phyloP scores from a whole-genome alignment of 2,888 invertebrate genomes.

The Hemistola chrysoprasaria region DNA sequence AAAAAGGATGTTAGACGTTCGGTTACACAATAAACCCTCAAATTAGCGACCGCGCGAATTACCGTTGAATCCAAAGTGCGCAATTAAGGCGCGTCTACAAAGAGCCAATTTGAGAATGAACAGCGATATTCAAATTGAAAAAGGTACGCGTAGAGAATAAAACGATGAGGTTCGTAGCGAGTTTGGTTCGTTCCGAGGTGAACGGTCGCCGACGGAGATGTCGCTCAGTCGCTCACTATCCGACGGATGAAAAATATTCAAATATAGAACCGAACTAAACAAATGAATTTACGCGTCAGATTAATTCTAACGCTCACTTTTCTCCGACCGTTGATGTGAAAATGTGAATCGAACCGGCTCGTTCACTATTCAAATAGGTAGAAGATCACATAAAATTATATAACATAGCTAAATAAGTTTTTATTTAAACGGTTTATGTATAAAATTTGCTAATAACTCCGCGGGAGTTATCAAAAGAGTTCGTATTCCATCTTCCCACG shows the following conservation, averaged over 20 bases:
- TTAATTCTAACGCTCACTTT: constrained; percentile 3
- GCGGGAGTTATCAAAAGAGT: constrained; percentile 18
- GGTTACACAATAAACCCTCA: constrained; percentile 71
- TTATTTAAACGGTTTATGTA: constrained; percentile 17
- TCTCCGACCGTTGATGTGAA: constrained; percentile 4
- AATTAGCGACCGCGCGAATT: constrained; percentile 76
- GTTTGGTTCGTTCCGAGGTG: constrained; percentile 1
- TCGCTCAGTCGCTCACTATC: no score
- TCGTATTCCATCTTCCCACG: constrained; percentile 22
- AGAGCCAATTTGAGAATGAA: constrained; percentile 76
- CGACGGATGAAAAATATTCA: no score
- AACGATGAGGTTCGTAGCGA: constrained; percentile 53
- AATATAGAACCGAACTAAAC: no score
- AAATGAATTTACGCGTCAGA: no score
- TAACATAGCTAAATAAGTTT: constrained; percentile 13
- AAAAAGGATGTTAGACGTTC: constrained; percentile 67
- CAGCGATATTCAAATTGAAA: constrained; percentile 80
- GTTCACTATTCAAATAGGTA: constrained; percentile 20
- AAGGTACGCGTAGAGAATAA: constrained; percentile 75
- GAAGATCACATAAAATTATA: constrained; percentile 26
- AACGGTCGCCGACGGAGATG: no score
- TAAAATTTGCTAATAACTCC: constrained; percentile 16
- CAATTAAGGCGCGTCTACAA: constrained; percentile 75
- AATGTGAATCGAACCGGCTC: constrained; percentile 9
- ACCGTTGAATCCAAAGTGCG: constrained; percentile 77